phyloP scores from a whole-genome alignment of 2,797 vertebrate species.

The Clarias laeviceps region DNA sequence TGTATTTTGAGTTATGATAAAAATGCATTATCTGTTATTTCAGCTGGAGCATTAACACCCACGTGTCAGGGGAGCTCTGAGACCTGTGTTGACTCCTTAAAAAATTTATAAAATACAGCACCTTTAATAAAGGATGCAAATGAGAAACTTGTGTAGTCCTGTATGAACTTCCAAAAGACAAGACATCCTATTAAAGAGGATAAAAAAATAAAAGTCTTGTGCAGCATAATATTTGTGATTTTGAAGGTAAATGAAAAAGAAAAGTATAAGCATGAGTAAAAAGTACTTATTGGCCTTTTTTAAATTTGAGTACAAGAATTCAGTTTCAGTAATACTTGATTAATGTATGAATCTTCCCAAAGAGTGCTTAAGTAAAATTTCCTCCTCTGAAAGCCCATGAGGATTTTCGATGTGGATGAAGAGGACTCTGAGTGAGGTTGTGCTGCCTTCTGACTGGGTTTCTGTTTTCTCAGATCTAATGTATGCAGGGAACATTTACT shows the following conservation, averaged over 20 bases:
- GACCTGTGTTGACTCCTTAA: too few relatives aligned
- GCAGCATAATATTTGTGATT: background rate
- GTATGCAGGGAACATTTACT: conserved; percentile 27
- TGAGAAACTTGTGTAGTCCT: background rate
- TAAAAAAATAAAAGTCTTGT: background rate
- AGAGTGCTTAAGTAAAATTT: background rate
- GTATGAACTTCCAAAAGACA: background rate
- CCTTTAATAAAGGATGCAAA: background rate
- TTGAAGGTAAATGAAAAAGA: background rate
- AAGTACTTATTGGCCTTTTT: background rate
- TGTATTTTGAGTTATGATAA: too few relatives aligned
- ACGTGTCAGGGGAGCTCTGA: too few relatives aligned
- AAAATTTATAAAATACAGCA: too few relatives aligned
- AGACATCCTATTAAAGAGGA: background rate
- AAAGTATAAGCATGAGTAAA: background rate
- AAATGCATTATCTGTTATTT: too few relatives aligned
- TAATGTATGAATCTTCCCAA: background rate
- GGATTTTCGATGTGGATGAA: conserved; percentile 35
- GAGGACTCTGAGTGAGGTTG: conserved; percentile 59
- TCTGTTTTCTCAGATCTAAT: conserved; percentile 30
- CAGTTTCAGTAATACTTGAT: background rate
- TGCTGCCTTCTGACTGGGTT: conserved; percentile 54
- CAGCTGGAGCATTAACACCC: too few relatives aligned
- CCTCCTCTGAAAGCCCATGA: conserved; percentile 19
- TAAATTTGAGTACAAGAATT: too few relatives aligned